Evolutionary conservation across 2,797 vertebrate genomes (phyloP).

Genomic region (Labeo calbasu): DNA sequence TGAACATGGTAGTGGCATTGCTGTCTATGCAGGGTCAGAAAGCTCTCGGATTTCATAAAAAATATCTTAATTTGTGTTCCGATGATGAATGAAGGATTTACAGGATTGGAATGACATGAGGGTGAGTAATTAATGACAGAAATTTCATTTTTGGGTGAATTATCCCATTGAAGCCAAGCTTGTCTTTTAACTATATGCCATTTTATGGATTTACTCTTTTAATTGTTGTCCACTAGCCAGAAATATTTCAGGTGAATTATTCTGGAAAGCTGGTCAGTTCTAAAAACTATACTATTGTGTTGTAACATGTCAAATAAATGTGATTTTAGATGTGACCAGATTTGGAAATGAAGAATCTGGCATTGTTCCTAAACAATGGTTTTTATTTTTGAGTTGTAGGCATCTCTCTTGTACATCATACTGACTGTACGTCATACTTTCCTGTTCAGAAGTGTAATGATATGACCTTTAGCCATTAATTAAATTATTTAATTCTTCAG

Average conservation of each 20-base stretch:
- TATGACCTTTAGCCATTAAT: background rate
- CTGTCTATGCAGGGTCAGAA: too few species aligned
- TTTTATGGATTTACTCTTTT: background rate
- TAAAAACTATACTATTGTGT: background rate
- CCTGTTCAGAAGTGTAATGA: background rate
- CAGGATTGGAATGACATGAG: too few species aligned
- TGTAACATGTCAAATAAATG: slow-evolving; percentile 4
- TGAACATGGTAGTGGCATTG: too few species aligned
- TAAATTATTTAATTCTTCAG: slow-evolving; percentile 2
- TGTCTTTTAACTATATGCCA: background rate
- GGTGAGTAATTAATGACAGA: too few species aligned
- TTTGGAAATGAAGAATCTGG: background rate
- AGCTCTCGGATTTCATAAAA: too few species aligned
- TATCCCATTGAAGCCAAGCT: background rate
- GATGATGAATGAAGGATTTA: too few species aligned
- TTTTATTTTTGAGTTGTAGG: background rate
- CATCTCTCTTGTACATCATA: background rate
- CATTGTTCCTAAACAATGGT: background rate
- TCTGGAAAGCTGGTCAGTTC: background rate
- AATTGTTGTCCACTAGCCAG: background rate
- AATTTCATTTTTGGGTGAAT: too few species aligned
- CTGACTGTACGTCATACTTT: background rate
- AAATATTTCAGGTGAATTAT: background rate
- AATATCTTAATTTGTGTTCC: too few species aligned
- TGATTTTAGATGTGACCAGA: background rate